Percentiles rank a stretch among this genome's conserved stretches.
phyloP scores from a whole-genome alignment of 2,888 invertebrate species.

The Tetropium fuscum region DNA sequence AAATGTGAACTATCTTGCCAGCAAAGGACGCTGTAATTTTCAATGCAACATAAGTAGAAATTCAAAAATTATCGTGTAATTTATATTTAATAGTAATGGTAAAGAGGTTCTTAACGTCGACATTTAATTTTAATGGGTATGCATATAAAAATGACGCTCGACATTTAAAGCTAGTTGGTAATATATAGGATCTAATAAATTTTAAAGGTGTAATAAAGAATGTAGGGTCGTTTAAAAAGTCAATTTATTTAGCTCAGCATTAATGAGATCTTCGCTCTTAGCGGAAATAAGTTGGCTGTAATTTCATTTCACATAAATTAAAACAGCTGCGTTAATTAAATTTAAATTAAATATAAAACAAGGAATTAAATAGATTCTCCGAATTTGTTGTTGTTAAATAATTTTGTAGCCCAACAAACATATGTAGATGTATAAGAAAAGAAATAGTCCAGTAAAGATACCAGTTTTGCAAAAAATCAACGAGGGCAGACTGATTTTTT shows the following conservation, averaged over 20 bases:
- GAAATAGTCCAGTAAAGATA: no score
- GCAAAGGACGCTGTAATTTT: no score
- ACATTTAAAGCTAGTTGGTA: slow-evolving; percentile 34
- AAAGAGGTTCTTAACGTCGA: slow-evolving; percentile 26
- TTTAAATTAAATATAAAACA: slow-evolving; percentile 29
- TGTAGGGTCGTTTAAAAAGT: slow-evolving; percentile 42
- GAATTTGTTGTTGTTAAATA: background rate
- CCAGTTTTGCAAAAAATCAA: no score
- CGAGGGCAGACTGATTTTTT: no score
- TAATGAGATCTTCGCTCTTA: slow-evolving; percentile 41
- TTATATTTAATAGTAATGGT: slow-evolving; percentile 23
- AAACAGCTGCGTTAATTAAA: slow-evolving; percentile 33
- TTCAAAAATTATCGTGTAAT: slow-evolving; percentile 18
- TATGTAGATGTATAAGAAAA: background rate
- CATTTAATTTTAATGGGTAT: slow-evolving; percentile 35
- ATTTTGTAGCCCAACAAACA: background rate
- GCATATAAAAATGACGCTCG: slow-evolving; percentile 36
- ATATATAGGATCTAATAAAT: slow-evolving; percentile 43
- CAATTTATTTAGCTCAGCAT: slow-evolving; percentile 44
- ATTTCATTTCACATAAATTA: slow-evolving; percentile 35
- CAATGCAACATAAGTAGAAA: no score
- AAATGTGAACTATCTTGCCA: no score
- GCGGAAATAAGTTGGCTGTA: slow-evolving; percentile 33
- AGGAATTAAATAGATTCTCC: slow-evolving; percentile 16
- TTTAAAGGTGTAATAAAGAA: slow-evolving; percentile 45